A percentile compares a stretch with the other conserved stretches of the same genome.
Evolutionary conservation across 2,113 vertebrate genomes (phyloP).

Genomic region (Amphiprion ocellaris): DNA sequence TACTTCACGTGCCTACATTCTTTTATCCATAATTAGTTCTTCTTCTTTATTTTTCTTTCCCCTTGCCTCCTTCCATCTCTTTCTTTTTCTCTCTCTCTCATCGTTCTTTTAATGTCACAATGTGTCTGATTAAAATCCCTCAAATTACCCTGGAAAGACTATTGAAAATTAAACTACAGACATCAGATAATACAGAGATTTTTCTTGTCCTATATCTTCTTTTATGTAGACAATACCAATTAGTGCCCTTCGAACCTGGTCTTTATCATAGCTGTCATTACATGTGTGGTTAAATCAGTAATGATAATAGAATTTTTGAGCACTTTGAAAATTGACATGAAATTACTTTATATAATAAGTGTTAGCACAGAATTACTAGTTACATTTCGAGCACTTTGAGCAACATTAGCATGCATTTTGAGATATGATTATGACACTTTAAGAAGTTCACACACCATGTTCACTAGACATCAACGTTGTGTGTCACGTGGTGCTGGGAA

Average conservation of each 20-base stretch:
- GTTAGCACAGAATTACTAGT: not conserved
- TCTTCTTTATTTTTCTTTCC: not conserved
- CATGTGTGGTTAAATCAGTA: constrained; percentile 1
- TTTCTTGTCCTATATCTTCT: no score
- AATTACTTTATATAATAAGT: constrained; percentile 1
- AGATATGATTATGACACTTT: constrained; percentile 13
- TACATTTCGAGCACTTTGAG: not conserved
- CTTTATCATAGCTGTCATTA: not conserved
- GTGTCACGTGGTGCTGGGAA: not conserved
- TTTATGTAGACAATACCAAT: no score
- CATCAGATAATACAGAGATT: no score
- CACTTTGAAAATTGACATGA: not conserved
- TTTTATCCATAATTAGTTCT: not conserved
- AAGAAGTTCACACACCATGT: constrained; percentile 14
- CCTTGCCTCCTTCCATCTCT: not conserved
- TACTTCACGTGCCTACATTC: no score
- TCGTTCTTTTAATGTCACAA: not conserved
- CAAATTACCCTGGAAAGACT: not conserved
- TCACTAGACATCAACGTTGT: constrained; percentile 21
- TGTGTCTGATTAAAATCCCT: not conserved
- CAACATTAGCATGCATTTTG: not conserved
- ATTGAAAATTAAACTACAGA: not conserved
- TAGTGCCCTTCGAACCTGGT: no score
- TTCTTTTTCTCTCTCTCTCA: not conserved
- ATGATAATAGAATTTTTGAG: not conserved